Conservation (phyloP, 92 coral and sea anemone species). For the Nematostella vectensis region DNA sequence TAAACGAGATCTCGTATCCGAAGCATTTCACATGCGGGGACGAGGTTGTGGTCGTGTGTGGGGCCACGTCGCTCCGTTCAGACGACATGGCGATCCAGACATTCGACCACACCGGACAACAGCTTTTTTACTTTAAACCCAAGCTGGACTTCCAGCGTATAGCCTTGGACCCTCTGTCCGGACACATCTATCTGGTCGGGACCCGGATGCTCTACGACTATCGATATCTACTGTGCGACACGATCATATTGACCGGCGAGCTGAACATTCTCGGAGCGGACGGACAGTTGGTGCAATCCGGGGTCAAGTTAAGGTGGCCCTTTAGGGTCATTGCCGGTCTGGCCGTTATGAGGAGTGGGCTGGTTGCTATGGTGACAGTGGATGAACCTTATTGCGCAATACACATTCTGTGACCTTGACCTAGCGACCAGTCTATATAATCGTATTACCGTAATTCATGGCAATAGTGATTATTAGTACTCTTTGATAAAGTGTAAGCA, state of each 20-base stretch:
- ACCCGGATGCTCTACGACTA: conserved; percentile 6
- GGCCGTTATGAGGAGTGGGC: conserved; percentile 25
- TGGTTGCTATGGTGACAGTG: conserved; percentile 33
- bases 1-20: conserved; percentile 22
- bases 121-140: conserved; percentile 26
- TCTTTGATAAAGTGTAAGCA: too few species aligned
- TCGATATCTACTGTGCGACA: conserved; percentile 21
- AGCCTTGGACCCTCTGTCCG: conserved; percentile 27
- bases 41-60: conserved; percentile 10
- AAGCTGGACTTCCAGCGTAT: conserved; percentile 21
- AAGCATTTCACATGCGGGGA: conserved; percentile 10
- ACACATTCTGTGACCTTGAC: conserved; percentile 14
- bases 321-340: conserved; percentile 23
- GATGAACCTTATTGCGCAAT: conserved; percentile 29
- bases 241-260: conserved; percentile 26
- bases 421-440: too few species aligned
- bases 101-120: conserved; percentile 35
- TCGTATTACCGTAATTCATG: too few species aligned
- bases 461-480: too few species aligned
- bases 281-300: conserved; percentile 14
- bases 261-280: conserved; percentile 10
- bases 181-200: conserved; percentile 10
- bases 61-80: conserved; percentile 6
- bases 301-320: conserved; percentile 37
- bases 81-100: conserved; percentile 25